These are phyloP conservation scores for Liodrosophila aerea DNA, from an alignment of 2,888 invertebrate genomes.

Conservation along the genomic window DNA sequence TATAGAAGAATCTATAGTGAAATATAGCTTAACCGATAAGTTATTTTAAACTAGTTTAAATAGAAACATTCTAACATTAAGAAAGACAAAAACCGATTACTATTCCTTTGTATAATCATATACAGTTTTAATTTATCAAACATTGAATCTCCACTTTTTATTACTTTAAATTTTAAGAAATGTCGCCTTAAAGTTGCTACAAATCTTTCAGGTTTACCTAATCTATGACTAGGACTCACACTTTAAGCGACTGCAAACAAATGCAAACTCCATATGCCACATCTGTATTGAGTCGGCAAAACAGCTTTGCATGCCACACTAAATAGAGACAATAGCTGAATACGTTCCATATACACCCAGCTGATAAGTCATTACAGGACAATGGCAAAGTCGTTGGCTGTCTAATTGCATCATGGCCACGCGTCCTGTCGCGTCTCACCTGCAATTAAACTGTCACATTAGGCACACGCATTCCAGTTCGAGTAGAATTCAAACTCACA, in stretches of 20 bases:
- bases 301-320: slow-evolving; percentile 43
- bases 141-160: too few species aligned
- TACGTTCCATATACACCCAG: slow-evolving; percentile 16
- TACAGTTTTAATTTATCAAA: too few species aligned
- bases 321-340: slow-evolving; percentile 33
- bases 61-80: too few species aligned
- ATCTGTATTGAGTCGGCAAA: slow-evolving; percentile 17
- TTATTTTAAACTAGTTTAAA: too few species aligned
- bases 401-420: slow-evolving; percentile 74
- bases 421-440: slow-evolving; percentile 74
- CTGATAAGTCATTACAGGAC: slow-evolving; percentile 70
- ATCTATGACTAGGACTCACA: slow-evolving; percentile 2
- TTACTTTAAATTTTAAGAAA: too few species aligned
- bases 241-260: slow-evolving; percentile 34
- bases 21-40: too few species aligned
- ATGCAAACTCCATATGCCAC: slow-evolving; percentile 29
- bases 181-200: too few species aligned
- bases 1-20: too few species aligned
- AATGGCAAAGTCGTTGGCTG: slow-evolving; percentile 69
- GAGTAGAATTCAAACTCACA: slow-evolving; percentile 6
- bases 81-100: too few species aligned
- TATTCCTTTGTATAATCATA: too few species aligned
- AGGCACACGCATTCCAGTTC: slow-evolving; percentile 44
- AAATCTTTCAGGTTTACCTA: too few species aligned
- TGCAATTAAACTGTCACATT: slow-evolving; percentile 81